Base-by-base conservation (phyloP, 2,113 vertebrate genomes). In the Sinosuthora webbiana region DNA sequence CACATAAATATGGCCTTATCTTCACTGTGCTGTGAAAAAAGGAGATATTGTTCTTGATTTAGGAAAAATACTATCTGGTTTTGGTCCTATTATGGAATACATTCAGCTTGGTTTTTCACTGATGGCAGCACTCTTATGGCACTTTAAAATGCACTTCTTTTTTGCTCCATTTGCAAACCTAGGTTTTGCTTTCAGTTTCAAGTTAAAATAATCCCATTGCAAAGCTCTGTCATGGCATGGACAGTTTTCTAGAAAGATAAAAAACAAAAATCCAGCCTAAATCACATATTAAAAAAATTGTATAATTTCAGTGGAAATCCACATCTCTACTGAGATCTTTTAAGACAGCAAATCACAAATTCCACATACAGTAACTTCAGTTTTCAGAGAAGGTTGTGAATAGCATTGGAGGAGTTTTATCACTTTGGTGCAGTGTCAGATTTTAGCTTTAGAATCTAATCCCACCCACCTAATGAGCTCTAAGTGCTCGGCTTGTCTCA, bases 361-460 rank as follows among this genome's bases (percentile, higher is more conserved):
- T 64, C 20, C 23, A 49, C 18, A 15, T 11, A 6, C 13, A 74
- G 16, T 65, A 67, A 60, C 31, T 37, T 80, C 6, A 25, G 0
- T 62, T 87, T 76, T 42, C 67, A 77, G 74, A 49, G 33, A 28
- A 49, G 18, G 69, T 2, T n/a, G 27, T 24, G 52, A 87, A 33
- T 19, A 47, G 10, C 44, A 28, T 4, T 33, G 14, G 37, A 79
- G 45, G 65, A 59, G 18, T 41, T 95, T 75, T 77, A 83, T 27
- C 31, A 70, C n/a, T 77, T 73, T 69, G 49, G 67, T 83, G 62
- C 31, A 62, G 63, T 31, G 45, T 87, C 57, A 65, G 64, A 55
- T 69, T 95, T 89, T 85, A 79, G 63, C 35, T 79, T 79, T 63
- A 57, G 37, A 56, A 60, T 65, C 56, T 83, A 84, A 94, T 68